Evolutionary conservation across 2,113 vertebrate genomes (phyloP).

Genomic region (Morone saxatilis): DNA sequence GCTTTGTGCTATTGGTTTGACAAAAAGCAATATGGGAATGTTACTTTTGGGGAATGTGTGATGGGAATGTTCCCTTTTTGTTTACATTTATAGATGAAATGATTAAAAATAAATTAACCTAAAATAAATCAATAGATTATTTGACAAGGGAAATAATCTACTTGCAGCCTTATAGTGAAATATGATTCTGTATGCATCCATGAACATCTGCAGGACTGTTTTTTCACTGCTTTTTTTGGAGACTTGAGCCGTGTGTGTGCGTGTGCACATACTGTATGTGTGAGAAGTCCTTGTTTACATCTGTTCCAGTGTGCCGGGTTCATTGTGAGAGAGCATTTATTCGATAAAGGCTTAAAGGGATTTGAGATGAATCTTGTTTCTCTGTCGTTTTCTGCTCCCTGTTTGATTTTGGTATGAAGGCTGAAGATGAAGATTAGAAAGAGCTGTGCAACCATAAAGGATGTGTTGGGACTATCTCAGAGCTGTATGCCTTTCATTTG

Average conservation of each 20-base stretch:
- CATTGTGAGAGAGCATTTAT: slow-evolving; percentile 61
- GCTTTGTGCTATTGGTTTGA: not conserved
- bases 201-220: slow-evolving; percentile 6
- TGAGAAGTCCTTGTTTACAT: slow-evolving; percentile 55
- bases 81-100: not conserved
- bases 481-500: slow-evolving; percentile 33
- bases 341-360: slow-evolving; percentile 73
- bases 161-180: not conserved
- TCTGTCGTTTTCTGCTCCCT: slow-evolving; percentile 49
- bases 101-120: not conserved
- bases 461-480: slow-evolving; percentile 16
- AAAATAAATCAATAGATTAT: not conserved
- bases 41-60: not conserved
- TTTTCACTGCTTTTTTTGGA: not conserved
- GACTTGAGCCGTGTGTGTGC: slow-evolving; percentile 3
- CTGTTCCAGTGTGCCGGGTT: slow-evolving; percentile 46
- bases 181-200: not conserved
- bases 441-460: slow-evolving; percentile 14
- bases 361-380: slow-evolving; percentile 68
- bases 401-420: slow-evolving; percentile 51
- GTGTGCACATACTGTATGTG: slow-evolving; percentile 4
- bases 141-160: not conserved
- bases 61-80: no score
- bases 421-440: slow-evolving; percentile 44
- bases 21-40: not conserved